Conservation (phyloP, 1,140 invertebrate species). For the Halictus rubicundus region DNA sequence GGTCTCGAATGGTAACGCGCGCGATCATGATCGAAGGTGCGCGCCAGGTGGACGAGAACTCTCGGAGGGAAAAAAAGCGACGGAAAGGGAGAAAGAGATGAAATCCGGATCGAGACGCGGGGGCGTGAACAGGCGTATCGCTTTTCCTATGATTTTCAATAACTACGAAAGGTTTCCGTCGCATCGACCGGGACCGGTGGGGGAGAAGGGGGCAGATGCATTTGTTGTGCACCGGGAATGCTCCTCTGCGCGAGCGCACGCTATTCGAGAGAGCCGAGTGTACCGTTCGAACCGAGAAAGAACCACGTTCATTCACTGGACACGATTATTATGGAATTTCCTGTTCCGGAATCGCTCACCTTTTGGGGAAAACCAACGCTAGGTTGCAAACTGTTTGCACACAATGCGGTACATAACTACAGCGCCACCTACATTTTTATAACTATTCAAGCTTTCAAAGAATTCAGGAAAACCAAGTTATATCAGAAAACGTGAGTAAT, state of each 20-base stretch:
- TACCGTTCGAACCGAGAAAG: conserved; percentile 7
- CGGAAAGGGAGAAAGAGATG: too few species aligned
- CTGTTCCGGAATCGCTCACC: neutral
- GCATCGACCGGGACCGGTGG: conserved; percentile 5
- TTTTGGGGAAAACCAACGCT: neutral
- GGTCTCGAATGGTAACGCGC: conserved; percentile 2
- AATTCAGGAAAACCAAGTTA: too few species aligned
- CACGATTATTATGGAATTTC: neutral
- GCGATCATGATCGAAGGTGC: conserved; percentile 31
- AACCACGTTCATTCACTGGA: neutral
- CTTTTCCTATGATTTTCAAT: conserved; percentile 48
- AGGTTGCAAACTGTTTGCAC: too few species aligned
- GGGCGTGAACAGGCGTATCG: conserved; percentile 25
- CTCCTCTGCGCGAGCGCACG: neutral
- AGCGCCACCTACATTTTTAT: too few species aligned
- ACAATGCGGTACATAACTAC: too few species aligned
- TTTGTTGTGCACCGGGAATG: conserved; percentile 26
- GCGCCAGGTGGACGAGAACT: neutral
- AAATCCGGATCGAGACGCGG: neutral
- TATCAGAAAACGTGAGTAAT: too few species aligned
- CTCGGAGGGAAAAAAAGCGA: neutral
- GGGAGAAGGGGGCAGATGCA: neutral
- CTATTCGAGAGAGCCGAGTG: neutral
- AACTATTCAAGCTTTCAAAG: too few species aligned
- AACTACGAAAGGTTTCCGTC: conserved; percentile 32